A percentile compares a stretch with the other conserved stretches of the same genome.
phyloP scores from a whole-genome alignment of 35 echinoderm and acorn worm genomes.

The Acanthaster planci region DNA sequence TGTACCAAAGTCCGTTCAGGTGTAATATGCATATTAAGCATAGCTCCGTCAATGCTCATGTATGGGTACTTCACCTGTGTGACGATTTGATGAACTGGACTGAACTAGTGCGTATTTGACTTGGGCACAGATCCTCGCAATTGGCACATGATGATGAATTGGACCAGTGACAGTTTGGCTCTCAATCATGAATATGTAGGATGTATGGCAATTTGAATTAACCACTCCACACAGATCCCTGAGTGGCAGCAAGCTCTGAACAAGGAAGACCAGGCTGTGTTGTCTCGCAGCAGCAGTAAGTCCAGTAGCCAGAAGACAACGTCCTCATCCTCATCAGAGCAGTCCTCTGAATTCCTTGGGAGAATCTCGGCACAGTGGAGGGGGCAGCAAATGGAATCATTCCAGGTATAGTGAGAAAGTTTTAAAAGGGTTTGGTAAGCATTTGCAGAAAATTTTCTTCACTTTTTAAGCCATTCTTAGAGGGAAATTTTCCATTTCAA shows the following conservation, averaged over 20 bases:
- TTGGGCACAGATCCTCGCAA: too few species aligned
- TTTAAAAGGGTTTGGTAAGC: too few species aligned
- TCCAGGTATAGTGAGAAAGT: slow-evolving; percentile 23
- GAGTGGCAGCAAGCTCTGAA: slow-evolving; percentile 59
- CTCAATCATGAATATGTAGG: neutral
- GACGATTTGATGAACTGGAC: too few species aligned
- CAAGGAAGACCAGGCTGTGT: slow-evolving; percentile 13
- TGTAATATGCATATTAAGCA: too few species aligned
- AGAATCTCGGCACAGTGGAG: slow-evolving; percentile 7
- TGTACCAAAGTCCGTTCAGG: too few species aligned
- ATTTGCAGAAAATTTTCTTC: too few species aligned
- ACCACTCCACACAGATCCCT: slow-evolving; percentile 16
- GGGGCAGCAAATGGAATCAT: neutral
- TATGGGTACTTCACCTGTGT: too few species aligned
- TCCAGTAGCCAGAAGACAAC: neutral
- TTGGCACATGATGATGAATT: neutral
- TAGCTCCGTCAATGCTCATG: too few species aligned
- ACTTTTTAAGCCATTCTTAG: too few species aligned
- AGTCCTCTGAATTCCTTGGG: slow-evolving; percentile 8
- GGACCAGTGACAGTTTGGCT: neutral
- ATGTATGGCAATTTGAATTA: neutral
- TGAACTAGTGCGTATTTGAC: too few species aligned
- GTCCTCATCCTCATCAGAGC: neutral
- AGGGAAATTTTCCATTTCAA: too few species aligned
- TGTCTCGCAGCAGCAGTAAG: neutral